Evolutionary conservation across 2,113 vertebrate species (phyloP).

Genomic region (Pteronura brasiliensis): DNA sequence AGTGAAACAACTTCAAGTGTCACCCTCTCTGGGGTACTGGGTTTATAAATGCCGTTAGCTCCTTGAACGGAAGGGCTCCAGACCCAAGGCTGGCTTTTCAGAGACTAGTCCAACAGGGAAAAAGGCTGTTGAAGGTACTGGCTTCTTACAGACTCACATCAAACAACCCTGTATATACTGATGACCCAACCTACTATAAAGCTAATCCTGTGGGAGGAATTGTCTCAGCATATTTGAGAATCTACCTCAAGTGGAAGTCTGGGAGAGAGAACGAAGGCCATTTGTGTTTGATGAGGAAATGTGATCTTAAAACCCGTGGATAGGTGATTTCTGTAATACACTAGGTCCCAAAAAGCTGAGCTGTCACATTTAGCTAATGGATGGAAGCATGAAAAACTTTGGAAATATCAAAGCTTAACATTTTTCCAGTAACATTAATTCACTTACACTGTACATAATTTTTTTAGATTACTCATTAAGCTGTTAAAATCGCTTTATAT

Average conservation of each 20-base stretch:
- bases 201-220: neutral
- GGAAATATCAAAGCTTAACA: constrained; percentile 59
- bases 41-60: neutral
- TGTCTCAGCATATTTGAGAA: neutral
- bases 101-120: neutral
- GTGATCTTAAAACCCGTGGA: neutral
- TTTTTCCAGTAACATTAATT: constrained; percentile 58
- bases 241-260: neutral
- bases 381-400: constrained; percentile 37
- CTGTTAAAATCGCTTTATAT: constrained; percentile 29
- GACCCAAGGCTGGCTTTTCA: neutral
- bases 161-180: neutral
- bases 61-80: neutral
- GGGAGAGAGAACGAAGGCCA: neutral
- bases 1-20: neutral
- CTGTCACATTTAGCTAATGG: constrained; percentile 13
- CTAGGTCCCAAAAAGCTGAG: neutral
- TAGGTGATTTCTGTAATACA: neutral
- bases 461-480: constrained; percentile 56
- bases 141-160: neutral
- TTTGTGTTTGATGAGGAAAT: neutral
- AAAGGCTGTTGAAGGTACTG: neutral
- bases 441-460: constrained; percentile 15
- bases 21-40: neutral
- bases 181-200: neutral